Conservation (phyloP, 2,113 vertebrate species). For the Isurus oxyrinchus region DNA sequence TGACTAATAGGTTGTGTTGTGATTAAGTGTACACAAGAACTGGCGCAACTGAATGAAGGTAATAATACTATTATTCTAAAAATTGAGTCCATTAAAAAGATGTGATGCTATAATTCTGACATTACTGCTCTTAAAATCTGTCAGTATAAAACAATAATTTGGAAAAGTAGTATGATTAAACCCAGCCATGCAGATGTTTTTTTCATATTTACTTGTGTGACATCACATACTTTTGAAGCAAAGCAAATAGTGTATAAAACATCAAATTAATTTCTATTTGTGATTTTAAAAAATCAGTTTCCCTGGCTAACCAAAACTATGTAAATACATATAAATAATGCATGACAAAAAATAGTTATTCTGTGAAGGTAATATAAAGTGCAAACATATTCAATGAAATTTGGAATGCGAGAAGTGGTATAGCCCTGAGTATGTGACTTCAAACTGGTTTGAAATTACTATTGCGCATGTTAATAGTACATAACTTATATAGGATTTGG, state of each 20-base stretch:
- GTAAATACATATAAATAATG: not conserved
- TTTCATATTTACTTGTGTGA: not conserved
- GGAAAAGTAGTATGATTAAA: not conserved
- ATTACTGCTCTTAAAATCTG: not conserved
- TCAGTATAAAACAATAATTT: not conserved
- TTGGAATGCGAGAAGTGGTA: not conserved
- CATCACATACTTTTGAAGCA: not conserved
- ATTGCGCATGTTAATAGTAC: not conserved
- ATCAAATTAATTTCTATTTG: not conserved
- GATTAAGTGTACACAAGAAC: not conserved
- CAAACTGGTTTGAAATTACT: not conserved
- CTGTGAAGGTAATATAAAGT: not conserved
- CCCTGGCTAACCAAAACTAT: not conserved
- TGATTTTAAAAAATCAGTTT: not conserved
- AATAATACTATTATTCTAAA: not conserved
- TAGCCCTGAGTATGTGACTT: not conserved
- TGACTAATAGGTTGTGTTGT: not conserved
- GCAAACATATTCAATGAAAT: not conserved
- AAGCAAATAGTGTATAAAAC: not conserved
- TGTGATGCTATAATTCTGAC: not conserved
- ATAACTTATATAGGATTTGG: not conserved
- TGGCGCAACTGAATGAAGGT: not conserved
- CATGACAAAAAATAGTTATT: not conserved
- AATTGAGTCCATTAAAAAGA: not conserved
- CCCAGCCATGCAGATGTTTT: not conserved